phyloP scores from a whole-genome alignment of 2,113 vertebrate species.

The Syngnathus scovelli region DNA sequence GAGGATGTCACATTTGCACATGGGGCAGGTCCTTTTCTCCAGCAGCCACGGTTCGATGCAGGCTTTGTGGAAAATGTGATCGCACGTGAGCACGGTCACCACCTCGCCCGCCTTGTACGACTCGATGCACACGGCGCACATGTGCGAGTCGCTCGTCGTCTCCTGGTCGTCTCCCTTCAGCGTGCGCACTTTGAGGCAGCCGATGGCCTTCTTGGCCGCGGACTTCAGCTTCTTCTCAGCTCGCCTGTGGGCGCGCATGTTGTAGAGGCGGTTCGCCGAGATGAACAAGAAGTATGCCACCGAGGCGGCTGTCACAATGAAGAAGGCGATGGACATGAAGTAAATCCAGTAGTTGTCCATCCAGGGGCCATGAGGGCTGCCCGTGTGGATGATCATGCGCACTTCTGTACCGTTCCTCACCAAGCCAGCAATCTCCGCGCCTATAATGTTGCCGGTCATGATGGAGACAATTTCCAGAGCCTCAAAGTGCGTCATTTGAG shows the following conservation, averaged over 20 bases:
- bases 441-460: slow-evolving; percentile 63
- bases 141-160: slow-evolving; percentile 73
- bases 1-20: slow-evolving; percentile 92
- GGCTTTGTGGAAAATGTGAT: slow-evolving; percentile 86
- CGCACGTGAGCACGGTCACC: slow-evolving; percentile 87
- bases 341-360: slow-evolving; percentile 67
- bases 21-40: slow-evolving; percentile 86
- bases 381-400: slow-evolving; percentile 37
- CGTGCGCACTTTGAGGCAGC: slow-evolving; percentile 77
- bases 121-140: slow-evolving; percentile 89
- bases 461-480: slow-evolving; percentile 43
- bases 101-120: slow-evolving; percentile 81
- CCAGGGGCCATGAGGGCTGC: slow-evolving; percentile 51
- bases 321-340: slow-evolving; percentile 68
- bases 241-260: slow-evolving; percentile 25
- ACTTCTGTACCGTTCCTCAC: slow-evolving; percentile 49
- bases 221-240: slow-evolving; percentile 77
- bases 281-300: slow-evolving; percentile 67
- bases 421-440: slow-evolving; percentile 43
- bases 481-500: slow-evolving; percentile 64
- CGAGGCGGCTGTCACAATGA: slow-evolving; percentile 59
- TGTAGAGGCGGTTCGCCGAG: slow-evolving; percentile 56
- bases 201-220: slow-evolving; percentile 82
- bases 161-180: slow-evolving; percentile 84
- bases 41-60: slow-evolving; percentile 92